Percentiles rank a stretch among this genome's conserved stretches.
phyloP scores from a whole-genome alignment of 1,140 invertebrate species.

The Brevipalpus yothersi region DNA sequence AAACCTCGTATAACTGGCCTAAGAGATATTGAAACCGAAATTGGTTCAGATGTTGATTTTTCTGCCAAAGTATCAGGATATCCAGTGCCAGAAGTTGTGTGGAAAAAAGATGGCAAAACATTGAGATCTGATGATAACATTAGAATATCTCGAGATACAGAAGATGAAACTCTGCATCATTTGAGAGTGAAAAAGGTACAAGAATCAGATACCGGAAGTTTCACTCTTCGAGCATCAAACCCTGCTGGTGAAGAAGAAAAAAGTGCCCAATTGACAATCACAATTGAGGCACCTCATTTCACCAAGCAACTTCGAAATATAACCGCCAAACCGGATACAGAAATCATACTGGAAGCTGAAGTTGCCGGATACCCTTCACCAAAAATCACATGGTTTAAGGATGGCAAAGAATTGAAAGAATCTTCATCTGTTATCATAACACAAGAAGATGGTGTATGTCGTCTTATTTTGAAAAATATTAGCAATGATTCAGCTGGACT shows the following conservation, averaged over 20 bases:
- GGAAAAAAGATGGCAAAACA: conserved; percentile 38
- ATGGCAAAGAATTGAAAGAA: conserved; percentile 17
- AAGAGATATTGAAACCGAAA: conserved; percentile 35
- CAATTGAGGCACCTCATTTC: not conserved
- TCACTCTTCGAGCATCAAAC: conserved; percentile 28
- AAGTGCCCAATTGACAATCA: conserved; percentile 18
- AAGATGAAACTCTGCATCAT: conserved; percentile 15
- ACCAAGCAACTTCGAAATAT: conserved; percentile 1
- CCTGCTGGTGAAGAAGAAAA: conserved; percentile 19
- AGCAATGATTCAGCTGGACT: conserved; percentile 48
- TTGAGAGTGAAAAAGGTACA: conserved; percentile 28
- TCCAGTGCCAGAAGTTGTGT: conserved; percentile 14
- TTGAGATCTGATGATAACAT: conserved; percentile 29
- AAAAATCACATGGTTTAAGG: conserved; percentile 55
- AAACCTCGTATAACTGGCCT: conserved; percentile 24
- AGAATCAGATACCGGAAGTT: conserved; percentile 29
- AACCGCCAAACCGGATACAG: conserved; percentile 29
- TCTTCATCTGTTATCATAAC: not conserved
- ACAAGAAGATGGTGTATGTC: not conserved
- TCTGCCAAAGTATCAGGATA: conserved; percentile 53
- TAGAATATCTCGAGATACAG: conserved; percentile 46
- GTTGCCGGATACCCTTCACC: conserved; percentile 85
- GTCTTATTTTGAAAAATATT: conserved; percentile 18
- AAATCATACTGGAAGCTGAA: conserved; percentile 59
- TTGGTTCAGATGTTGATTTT: conserved; percentile 52